Evolutionary conservation across 2,113 vertebrate species (phyloP).

Genomic region (Fregata magnificens): DNA sequence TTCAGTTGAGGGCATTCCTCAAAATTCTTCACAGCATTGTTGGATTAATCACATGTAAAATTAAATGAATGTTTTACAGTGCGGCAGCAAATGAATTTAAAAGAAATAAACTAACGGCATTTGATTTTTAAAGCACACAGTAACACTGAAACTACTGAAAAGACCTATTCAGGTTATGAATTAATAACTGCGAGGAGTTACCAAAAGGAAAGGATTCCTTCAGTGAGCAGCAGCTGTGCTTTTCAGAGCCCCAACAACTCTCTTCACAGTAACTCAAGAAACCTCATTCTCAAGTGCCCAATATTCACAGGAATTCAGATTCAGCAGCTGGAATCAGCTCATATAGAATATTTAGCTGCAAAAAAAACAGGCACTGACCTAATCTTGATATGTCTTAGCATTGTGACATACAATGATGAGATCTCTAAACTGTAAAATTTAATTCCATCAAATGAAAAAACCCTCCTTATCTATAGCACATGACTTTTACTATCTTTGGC

Average conservation of each 20-base stretch:
- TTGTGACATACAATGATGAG: neutral
- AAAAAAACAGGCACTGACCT: neutral
- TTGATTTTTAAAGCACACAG: neutral
- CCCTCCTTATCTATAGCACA: neutral
- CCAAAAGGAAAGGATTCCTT: neutral
- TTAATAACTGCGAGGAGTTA: neutral
- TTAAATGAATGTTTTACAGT: neutral
- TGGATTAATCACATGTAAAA: neutral
- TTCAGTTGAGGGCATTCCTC: neutral
- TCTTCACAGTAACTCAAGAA: neutral
- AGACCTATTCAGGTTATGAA: neutral
- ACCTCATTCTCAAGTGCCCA: neutral
- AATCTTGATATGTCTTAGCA: neutral
- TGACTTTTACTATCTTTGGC: neutral
- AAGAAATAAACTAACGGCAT: neutral
- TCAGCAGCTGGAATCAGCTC: neutral
- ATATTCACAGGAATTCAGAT: neutral
- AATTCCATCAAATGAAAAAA: neutral
- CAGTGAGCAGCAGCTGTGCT: neutral
- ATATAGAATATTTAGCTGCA: neutral
- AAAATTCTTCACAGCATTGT: neutral
- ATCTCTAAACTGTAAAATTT: neutral
- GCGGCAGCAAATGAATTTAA: neutral
- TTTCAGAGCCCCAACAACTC: neutral
- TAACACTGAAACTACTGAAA: neutral